Percentiles rank a stretch among this genome's conserved stretches.
Evolutionary conservation across 2,888 invertebrate species (phyloP).

Genomic region (Steinernema hermaphroditum): DNA sequence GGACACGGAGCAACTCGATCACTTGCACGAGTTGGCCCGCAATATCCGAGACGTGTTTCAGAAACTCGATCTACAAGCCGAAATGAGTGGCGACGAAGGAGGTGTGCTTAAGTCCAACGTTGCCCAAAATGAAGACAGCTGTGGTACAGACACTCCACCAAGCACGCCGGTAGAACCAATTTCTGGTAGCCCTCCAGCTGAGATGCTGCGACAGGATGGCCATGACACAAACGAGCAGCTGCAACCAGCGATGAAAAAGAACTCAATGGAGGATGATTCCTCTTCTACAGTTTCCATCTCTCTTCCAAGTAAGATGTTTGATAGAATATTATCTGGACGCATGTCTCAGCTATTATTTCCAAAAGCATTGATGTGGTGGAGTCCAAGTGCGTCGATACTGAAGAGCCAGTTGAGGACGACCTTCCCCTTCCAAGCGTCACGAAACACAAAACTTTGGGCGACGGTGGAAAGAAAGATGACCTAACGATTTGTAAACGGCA

Average conservation of each 20-base stretch:
- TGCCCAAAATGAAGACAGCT: neutral
- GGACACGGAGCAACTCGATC: conserved; percentile 8
- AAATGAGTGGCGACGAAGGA: neutral
- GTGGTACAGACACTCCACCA: neutral
- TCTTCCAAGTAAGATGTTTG: neutral
- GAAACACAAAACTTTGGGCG: neutral
- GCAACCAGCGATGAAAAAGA: too few relatives aligned
- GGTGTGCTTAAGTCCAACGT: neutral
- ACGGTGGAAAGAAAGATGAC: neutral
- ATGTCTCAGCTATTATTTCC: neutral
- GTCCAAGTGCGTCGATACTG: neutral
- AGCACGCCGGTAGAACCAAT: neutral
- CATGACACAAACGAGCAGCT: too few relatives aligned
- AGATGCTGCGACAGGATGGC: too few relatives aligned
- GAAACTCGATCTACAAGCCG: neutral
- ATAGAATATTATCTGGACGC: neutral
- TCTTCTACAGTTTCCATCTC: neutral
- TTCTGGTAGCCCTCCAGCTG: too few relatives aligned
- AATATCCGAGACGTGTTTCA: conserved; percentile 7
- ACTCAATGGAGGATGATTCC: too few relatives aligned
- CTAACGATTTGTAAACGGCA: neutral
- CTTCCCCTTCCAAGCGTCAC: neutral
- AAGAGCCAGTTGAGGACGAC: neutral
- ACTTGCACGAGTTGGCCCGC: neutral
- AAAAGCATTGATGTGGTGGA: neutral